Percentiles rank a stretch among this genome's conserved stretches.
These are phyloP conservation scores for Myrmecophaga tridactyla DNA, from an alignment of 2,113 vertebrate species.

Conservation along the genomic window DNA sequence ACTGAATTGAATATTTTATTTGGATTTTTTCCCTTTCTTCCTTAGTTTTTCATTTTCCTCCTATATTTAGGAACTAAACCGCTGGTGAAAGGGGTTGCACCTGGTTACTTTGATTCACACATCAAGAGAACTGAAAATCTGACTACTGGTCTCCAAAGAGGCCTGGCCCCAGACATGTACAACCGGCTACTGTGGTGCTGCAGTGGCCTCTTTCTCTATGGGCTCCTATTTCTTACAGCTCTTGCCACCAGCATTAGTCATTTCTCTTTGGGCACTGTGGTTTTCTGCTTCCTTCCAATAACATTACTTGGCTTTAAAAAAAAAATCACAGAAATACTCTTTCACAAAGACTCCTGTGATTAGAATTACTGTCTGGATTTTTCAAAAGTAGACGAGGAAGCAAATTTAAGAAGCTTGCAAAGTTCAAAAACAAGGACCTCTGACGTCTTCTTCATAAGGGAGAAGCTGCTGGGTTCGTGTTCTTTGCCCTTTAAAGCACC, in stretches of 20 bases:
- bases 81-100: not conserved
- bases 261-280: constrained; percentile 55
- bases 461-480: not conserved
- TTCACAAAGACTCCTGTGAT: constrained; percentile 70
- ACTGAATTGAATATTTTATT: not conserved
- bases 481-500: constrained; percentile 10
- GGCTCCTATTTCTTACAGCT: not conserved
- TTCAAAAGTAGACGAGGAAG: constrained; percentile 56
- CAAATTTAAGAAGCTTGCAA: constrained; percentile 18
- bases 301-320: constrained; percentile 49
- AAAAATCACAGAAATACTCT: constrained; percentile 46
- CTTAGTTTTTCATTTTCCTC: not conserved
- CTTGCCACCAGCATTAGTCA: not conserved
- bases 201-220: not conserved
- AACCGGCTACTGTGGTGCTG: not conserved
- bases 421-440: constrained; percentile 22
- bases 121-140: constrained; percentile 32
- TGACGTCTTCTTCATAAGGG: constrained; percentile 31
- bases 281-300: constrained; percentile 75
- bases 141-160: not conserved
- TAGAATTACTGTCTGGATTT: constrained; percentile 53
- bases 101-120: constrained; percentile 4
- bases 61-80: not conserved
- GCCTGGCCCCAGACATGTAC: not conserved
- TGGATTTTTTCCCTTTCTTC: not conserved